A percentile compares a stretch with the other conserved stretches of the same genome.
phyloP scores from a whole-genome alignment of 2,888 invertebrate species.

The Nomada ruficornis region DNA sequence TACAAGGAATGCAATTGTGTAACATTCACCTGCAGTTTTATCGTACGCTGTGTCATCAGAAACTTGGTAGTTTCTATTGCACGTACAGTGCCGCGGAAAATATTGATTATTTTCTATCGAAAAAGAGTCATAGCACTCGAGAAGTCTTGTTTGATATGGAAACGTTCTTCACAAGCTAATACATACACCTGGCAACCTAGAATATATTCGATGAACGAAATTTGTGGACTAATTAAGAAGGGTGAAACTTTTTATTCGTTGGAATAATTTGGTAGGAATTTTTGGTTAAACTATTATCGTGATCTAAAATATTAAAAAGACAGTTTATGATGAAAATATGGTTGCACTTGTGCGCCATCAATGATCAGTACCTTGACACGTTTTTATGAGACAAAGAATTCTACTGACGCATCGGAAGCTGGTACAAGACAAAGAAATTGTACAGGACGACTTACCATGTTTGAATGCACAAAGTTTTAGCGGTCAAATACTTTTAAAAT shows the following conservation, averaged over 20 bases:
- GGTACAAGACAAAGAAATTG: constrained; percentile 36
- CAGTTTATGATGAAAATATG: background rate
- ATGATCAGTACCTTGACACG: background rate
- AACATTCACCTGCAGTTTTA: constrained; percentile 17
- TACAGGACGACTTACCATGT: constrained; percentile 1
- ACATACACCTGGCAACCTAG: background rate
- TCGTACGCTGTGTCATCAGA: background rate
- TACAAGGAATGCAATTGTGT: background rate
- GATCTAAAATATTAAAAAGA: background rate
- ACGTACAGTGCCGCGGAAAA: constrained; percentile 2
- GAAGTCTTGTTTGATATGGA: background rate
- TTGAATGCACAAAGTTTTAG: background rate
- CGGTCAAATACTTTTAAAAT: constrained; percentile 8
- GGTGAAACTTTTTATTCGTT: background rate
- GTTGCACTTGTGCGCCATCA: background rate
- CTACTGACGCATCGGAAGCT: background rate
- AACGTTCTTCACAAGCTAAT: background rate
- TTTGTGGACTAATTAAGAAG: background rate
- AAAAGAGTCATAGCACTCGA: background rate
- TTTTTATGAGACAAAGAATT: constrained; percentile 33
- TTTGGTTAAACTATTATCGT: background rate
- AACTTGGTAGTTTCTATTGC: constrained; percentile 1
- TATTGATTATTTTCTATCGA: constrained; percentile 1
- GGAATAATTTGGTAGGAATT: background rate
- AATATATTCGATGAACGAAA: background rate